Base-by-base conservation (phyloP, 2,888 invertebrate genomes). In the Drosophila dives region DNA sequence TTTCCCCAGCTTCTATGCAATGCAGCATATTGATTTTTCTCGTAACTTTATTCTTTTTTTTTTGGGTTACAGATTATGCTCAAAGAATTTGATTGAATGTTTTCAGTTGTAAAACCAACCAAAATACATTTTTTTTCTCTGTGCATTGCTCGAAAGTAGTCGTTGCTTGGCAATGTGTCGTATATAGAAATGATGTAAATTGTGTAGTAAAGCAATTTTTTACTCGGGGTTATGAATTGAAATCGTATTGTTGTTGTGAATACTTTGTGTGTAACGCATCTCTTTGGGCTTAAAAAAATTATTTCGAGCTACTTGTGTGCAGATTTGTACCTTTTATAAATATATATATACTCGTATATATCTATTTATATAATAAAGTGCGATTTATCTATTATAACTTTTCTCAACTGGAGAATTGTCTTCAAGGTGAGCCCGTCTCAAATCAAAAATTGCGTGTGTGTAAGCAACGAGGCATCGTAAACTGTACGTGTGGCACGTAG, bases 1-100 rank as follows among this genome's bases (percentile, higher is more conserved):
- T 74, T 66, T 75, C 67, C 54, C 26, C 38, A 66, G 49, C 53
- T 62, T 49, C n/a, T 49, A 72, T 72, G 80, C 72, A 76, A 49
- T 86, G 79, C 86, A 75, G 75, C 75, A 76, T 83, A 87, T 84
- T 83, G 75, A 88, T 87, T 84, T 84, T 79, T 50, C 26, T 42
- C 45, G 32, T 48, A 36, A 23, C 23, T 34, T 29, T 26, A 55
- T 33, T 51, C 23, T 7, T 36, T 48, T 64, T 32, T 64, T 32
- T 36, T 51, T 32, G 42, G 5, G 29, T 29, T 29, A 29, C 65
- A 72, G 66, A 74, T 76, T 71, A 76, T 69, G 23, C 4, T 50
- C 32, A 36, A 12, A 68, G 29, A 29, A 50, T 56, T 55, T 40
- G 49, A 67, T 67, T 67, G 67, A 67, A 67, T 67, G 55, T 56